Evolutionary conservation across 1,140 invertebrate genomes (phyloP), one percentile per base, ranked within the genome.

Genomic region (Halotydeus destructor): DNA sequence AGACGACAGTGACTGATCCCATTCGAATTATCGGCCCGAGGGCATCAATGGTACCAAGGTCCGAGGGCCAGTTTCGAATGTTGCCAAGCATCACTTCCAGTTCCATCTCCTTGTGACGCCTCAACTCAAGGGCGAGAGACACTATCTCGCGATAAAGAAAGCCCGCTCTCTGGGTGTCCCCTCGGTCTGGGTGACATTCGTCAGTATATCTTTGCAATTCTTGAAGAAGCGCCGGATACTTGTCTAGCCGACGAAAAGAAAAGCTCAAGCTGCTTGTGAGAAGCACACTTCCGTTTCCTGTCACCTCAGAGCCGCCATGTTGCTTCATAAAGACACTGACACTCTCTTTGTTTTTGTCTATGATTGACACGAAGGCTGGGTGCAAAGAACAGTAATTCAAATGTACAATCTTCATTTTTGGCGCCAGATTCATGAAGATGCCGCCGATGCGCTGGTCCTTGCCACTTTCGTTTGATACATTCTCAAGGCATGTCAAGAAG

Each of bases 51-150:
- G 59, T 60, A 58, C 65, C 33, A 25, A 46, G 37, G 33, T 19
- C 18, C 30, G 23, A 39, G n/a, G 34, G 21, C 84, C 85, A 94
- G 2, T 79, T 81, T 47, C 79, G 71, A n/a, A 94, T 79, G 19
- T 77, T 77, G 4, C 83, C 83, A 1, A 76, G 82, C 47, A 97
- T 66, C 28, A 98, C 81, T 64, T 96, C 88, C 31, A 93, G 62
- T 51, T 96, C 89, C 53, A 93, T 67, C 65, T 97, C 89, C 60
- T 89, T 91, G 56, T 93, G 82, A n/a, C 86, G 75, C 36, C 89
- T 65, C 19, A 78, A 71, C 22, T 75, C 71, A 40, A 75, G 70
- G 61, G 85, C 93, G 27, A 70, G 69, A 64, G 89, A 83, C 45
- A 81, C 75, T 53, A 97, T 80, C 54, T 96, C 85, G 58, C 86